A percentile compares a stretch with the other conserved stretches of the same genome.
Evolutionary conservation across 1,140 invertebrate species (phyloP).

Genomic region (Ostrea edulis): DNA sequence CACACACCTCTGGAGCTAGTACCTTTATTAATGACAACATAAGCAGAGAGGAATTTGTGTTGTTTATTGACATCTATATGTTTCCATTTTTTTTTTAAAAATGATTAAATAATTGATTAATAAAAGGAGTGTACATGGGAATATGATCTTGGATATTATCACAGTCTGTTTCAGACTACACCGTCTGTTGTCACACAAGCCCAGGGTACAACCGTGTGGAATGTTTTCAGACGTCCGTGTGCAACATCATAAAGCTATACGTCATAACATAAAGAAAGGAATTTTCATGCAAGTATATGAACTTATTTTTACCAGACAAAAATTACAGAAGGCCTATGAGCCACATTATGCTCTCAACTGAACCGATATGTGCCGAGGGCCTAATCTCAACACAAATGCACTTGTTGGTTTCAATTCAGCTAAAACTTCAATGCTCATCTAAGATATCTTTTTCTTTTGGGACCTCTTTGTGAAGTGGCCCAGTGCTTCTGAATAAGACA

Average conservation of each 20-base stretch:
- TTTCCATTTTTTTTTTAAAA: slow-evolving; percentile 18
- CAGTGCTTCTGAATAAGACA: no score
- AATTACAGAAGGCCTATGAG: no score
- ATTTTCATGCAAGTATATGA: background rate
- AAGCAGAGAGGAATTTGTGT: background rate
- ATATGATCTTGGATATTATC: background rate
- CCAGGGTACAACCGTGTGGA: background rate
- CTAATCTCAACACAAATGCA: no score
- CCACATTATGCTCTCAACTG: no score
- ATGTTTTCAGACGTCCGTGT: slow-evolving; percentile 11
- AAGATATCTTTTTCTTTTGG: no score
- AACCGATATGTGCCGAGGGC: no score
- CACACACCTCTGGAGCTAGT: no score
- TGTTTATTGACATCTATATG: background rate
- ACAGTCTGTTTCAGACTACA: slow-evolving; percentile 20
- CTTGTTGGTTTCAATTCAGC: no score
- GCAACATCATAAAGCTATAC: background rate
- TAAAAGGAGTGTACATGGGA: background rate
- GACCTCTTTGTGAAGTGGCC: no score
- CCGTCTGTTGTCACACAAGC: background rate
- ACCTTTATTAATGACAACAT: no score
- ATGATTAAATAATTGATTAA: slow-evolving; percentile 24
- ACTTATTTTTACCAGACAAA: background rate
- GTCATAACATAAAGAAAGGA: background rate
- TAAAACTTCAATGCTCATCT: no score